These are phyloP conservation scores for Abramis brama DNA, from an alignment of 2,113 vertebrate species.

Conservation along the genomic window DNA sequence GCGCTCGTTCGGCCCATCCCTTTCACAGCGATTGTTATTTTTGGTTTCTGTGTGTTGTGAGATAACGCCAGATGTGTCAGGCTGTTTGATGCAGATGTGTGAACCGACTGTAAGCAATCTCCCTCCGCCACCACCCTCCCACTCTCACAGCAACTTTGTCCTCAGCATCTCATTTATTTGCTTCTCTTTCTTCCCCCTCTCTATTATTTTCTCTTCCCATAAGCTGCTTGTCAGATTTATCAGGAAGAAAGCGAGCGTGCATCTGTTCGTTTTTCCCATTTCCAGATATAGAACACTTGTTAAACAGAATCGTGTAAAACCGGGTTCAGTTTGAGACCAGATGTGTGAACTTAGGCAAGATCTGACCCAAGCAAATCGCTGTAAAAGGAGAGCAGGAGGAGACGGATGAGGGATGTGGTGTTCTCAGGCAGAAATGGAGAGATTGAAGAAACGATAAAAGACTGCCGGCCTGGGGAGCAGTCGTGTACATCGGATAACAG, in stretches of 20 bases:
- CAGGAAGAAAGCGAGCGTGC: conserved; percentile 34
- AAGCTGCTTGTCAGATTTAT: conserved; percentile 47
- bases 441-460: conserved; percentile 45
- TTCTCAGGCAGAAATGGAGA: conserved; percentile 38
- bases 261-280: conserved; percentile 48
- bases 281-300: conserved; percentile 40
- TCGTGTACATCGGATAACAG: conserved; percentile 34
- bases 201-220: conserved; percentile 3
- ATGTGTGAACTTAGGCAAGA: conserved; percentile 42
- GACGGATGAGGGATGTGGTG: conserved; percentile 33
- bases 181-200: conserved; percentile 8
- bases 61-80: conserved; percentile 55
- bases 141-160: conserved; percentile 1
- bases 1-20: conserved; percentile 16
- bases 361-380: conserved; percentile 39
- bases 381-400: conserved; percentile 2
- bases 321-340: conserved; percentile 35
- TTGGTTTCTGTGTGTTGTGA: conserved; percentile 42
- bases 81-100: conserved; percentile 57
- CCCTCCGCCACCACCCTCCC: conserved; percentile 1
- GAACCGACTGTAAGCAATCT: conserved; percentile 48
- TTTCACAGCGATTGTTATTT: conserved; percentile 50
- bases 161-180: conserved; percentile 7
- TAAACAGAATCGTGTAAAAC: conserved; percentile 18
- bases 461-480: conserved; percentile 17